Conservation (phyloP, 2,797 vertebrate species). For the Podarcis siculus region DNA sequence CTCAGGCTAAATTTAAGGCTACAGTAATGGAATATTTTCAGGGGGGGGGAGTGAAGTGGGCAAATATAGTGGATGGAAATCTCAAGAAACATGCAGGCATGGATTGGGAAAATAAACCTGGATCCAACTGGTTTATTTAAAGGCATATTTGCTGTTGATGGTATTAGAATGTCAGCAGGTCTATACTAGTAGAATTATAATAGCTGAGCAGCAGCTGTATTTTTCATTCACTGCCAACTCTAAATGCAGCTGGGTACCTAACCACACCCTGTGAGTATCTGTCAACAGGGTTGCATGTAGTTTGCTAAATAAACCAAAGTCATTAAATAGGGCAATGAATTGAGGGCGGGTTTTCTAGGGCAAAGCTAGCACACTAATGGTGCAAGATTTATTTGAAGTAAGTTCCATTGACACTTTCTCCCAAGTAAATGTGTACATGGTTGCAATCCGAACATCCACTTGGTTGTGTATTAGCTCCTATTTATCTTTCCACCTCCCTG, state of each 20-base stretch:
- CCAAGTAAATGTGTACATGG: neutral
- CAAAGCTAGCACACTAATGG: constrained; percentile 71
- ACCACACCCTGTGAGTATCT: constrained; percentile 84
- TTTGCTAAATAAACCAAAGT: constrained; percentile 66
- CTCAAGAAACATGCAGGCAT: neutral
- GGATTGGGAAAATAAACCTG: constrained; percentile 24
- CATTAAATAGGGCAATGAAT: constrained; percentile 67
- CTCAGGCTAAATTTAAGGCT: constrained; percentile 44
- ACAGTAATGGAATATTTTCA: fast-evolving
- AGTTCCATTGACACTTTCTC: neutral
- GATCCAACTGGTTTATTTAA: constrained; percentile 63
- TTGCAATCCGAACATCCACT: neutral
- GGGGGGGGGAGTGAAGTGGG: neutral
- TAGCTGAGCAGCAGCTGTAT: constrained; percentile 84
- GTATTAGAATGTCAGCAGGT: constrained; percentile 80
- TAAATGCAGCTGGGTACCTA: constrained; percentile 83
- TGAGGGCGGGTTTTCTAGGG: constrained; percentile 58
- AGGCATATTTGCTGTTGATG: constrained; percentile 66
- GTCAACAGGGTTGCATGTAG: constrained; percentile 66
- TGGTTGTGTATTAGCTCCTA: constrained; percentile 79
- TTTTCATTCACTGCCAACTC: constrained; percentile 78
- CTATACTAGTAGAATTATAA: constrained; percentile 77
- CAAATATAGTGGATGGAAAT: neutral
- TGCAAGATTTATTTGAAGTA: neutral
- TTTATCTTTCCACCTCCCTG: constrained; percentile 77